Conservation (phyloP, 2,113 vertebrate species). For the Damaliscus lunatus region DNA sequence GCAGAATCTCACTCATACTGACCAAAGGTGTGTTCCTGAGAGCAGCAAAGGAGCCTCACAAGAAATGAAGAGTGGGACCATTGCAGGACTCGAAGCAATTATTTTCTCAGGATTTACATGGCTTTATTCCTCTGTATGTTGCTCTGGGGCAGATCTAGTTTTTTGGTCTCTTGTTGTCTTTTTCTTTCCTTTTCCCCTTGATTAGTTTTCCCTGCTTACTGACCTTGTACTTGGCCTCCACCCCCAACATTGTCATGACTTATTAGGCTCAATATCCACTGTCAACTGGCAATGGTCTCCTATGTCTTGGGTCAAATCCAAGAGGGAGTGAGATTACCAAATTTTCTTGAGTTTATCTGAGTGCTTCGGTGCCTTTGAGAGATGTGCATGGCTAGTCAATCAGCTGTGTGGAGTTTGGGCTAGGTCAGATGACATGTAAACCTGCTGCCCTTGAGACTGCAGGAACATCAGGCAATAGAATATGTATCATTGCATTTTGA, state of each 20-base stretch:
- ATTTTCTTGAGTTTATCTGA: slow-evolving; percentile 17
- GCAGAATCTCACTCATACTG: background rate
- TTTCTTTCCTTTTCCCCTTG: background rate
- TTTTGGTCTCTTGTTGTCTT: background rate
- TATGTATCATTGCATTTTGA: background rate
- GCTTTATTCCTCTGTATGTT: background rate
- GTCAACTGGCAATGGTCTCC: background rate
- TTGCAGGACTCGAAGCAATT: background rate
- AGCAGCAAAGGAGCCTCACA: background rate
- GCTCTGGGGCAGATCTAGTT: background rate
- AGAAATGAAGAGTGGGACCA: background rate
- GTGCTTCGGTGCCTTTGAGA: background rate
- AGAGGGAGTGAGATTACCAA: background rate
- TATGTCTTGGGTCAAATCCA: background rate
- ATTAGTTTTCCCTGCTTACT: slow-evolving; percentile 24
- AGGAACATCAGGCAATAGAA: background rate
- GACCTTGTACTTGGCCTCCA: background rate
- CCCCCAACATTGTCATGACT: background rate
- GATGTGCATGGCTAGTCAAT: background rate
- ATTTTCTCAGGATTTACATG: background rate
- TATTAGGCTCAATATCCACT: background rate
- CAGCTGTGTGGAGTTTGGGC: background rate
- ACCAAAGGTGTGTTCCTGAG: background rate
- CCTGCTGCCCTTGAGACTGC: background rate
- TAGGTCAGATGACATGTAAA: background rate